Base-by-base conservation (phyloP, 2,888 invertebrate genomes). In the Caenorhabditis afra region DNA sequence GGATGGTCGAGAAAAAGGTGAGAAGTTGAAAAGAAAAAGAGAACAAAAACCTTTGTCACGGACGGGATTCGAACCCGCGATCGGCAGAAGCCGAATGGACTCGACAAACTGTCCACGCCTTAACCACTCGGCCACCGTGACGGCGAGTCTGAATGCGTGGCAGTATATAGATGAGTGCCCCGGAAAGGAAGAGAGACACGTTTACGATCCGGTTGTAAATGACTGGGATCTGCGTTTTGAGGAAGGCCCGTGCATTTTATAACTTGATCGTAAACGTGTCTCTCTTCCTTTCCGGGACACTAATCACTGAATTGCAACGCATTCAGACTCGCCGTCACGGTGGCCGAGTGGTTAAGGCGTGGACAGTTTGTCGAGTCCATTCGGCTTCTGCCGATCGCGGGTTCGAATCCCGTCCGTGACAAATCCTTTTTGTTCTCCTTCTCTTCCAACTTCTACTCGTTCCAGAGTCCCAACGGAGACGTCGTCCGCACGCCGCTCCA, bases 1-100 rank as follows among this genome's bases (percentile, higher is more conserved):
- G 90, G 90, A 22, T 47, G 18, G 66, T 81, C 12, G 79, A 79
- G 14, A 62, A 76, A 52, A 29, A 29, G 29, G 29, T 29, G 7
- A 29, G 29, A 29, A 29, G 7, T 3, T 5, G 29, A 29, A 5
- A 3, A 29, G 29, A 29, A 29, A 29, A 7, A 7, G 29, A 29
- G 29, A 3, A 29, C n/a, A 29, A 29, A 29, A 29, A 29, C 7
- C 3, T 29, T 29, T 3, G 29, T 29, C 29, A 29, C 29, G 29
- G 29, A 7, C 29, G 29, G 29, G 29, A 29, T 7, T 29, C 29
- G 29, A 29, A 29, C 29, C 29, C 29, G 29, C 29, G 29, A 3
- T 29, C 29, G 29, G 29, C 7, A 3, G 29, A 29, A 29, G 7
- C 58, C 58, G 14, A 57, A 41, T 39, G 18, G 39, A 20, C 8